Conservation (phyloP, 2,888 invertebrate species). For the Meteorus colon region DNA sequence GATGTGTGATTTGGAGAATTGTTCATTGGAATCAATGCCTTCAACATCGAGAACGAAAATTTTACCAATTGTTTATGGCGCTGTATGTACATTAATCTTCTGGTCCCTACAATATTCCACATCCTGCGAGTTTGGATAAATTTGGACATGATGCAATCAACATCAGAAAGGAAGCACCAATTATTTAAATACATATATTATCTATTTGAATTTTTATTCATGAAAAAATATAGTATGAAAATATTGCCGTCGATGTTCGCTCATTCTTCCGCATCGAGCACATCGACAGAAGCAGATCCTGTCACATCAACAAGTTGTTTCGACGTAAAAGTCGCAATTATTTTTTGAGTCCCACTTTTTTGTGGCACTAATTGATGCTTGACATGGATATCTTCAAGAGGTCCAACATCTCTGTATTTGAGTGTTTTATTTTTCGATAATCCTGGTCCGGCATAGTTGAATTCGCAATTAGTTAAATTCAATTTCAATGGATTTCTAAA, state of each 20-base stretch:
- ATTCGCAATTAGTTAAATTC: slow-evolving; percentile 79
- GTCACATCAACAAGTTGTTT: slow-evolving; percentile 81
- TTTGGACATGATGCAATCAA: slow-evolving; percentile 21
- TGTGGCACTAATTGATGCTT: slow-evolving; percentile 79
- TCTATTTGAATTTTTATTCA: not conserved
- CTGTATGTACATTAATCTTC: slow-evolving; percentile 58
- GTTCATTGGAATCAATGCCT: not conserved
- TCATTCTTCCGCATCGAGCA: slow-evolving; percentile 69
- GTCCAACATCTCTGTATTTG: slow-evolving; percentile 76
- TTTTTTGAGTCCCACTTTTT: slow-evolving; percentile 78
- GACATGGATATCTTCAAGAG: slow-evolving; percentile 76
- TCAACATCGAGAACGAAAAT: slow-evolving; percentile 10
- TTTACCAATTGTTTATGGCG: slow-evolving; percentile 56
- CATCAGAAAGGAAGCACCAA: slow-evolving; percentile 24
- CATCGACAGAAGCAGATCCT: slow-evolving; percentile 79
- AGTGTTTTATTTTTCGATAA: slow-evolving; percentile 78
- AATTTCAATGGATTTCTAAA: slow-evolving; percentile 83
- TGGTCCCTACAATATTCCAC: slow-evolving; percentile 60
- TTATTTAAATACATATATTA: slow-evolving; percentile 17
- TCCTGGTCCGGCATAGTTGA: slow-evolving; percentile 82
- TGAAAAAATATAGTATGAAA: slow-evolving; percentile 16
- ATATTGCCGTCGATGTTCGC: not conserved
- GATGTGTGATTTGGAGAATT: not conserved
- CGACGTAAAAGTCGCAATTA: slow-evolving; percentile 83
- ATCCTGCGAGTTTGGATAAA: slow-evolving; percentile 52